Conservation (phyloP, 2,113 vertebrate genomes). For the Podarcis muralis region DNA sequence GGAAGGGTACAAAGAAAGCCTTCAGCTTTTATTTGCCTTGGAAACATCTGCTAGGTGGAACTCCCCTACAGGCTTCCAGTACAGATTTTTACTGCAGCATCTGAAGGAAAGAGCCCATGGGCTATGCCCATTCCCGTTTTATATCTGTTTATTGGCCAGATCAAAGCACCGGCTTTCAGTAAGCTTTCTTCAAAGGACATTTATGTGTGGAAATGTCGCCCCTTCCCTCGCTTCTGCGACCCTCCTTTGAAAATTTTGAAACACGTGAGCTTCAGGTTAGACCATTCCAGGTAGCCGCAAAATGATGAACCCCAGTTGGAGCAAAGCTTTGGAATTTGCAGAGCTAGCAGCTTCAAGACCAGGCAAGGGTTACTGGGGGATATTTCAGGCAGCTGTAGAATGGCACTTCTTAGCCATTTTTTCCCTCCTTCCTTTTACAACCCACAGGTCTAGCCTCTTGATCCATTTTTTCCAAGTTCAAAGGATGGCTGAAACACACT, state of each 20-base stretch:
- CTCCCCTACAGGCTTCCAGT: background rate
- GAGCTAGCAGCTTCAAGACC: background rate
- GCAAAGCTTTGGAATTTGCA: background rate
- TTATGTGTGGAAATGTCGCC: background rate
- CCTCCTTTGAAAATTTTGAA: background rate
- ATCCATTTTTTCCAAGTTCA: background rate
- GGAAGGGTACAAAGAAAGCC: background rate
- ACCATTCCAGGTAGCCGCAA: background rate
- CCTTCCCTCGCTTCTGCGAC: background rate
- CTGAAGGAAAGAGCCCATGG: background rate
- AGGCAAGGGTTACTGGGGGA: background rate
- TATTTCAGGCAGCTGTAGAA: background rate
- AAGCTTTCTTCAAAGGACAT: slow-evolving; percentile 13
- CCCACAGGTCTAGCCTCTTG: background rate
- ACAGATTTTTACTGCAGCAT: background rate
- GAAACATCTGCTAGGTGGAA: background rate
- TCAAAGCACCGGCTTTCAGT: slow-evolving; percentile 7
- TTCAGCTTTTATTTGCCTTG: background rate
- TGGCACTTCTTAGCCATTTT: background rate
- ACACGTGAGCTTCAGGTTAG: background rate
- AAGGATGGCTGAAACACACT: background rate
- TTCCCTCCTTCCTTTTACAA: background rate
- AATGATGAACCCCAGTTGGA: background rate
- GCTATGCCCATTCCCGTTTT: background rate
- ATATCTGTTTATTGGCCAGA: background rate